A percentile compares a stretch with the other conserved stretches of the same genome.
These are phyloP conservation scores for Cotesia vestalis DNA, from an alignment of 1,140 invertebrate genomes.

Conservation along the genomic window DNA sequence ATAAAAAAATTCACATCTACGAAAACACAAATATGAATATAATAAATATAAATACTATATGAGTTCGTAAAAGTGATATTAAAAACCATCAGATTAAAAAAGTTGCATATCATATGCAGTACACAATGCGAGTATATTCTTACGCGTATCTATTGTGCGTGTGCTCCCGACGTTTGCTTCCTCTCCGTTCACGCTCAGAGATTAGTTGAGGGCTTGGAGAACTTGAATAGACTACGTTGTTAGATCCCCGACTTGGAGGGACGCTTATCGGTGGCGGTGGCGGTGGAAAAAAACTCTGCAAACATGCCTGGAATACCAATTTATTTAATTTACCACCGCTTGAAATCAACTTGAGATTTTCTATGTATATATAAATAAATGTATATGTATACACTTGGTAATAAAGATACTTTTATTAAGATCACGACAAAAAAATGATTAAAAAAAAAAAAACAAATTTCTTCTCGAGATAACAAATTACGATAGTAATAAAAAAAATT, in stretches of 20 bases:
- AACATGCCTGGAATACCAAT: slow-evolving; percentile 57
- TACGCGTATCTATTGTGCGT: slow-evolving; percentile 63
- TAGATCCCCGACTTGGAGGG: slow-evolving; percentile 59
- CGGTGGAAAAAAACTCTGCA: slow-evolving; percentile 66
- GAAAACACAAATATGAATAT: not conserved
- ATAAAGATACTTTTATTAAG: slow-evolving; percentile 6
- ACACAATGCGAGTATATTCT: slow-evolving; percentile 19
- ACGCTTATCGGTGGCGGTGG: slow-evolving; percentile 63
- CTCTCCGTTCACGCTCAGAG: slow-evolving; percentile 57
- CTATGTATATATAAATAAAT: slow-evolving; percentile 16
- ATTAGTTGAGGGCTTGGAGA: slow-evolving; percentile 64
- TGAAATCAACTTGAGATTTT: slow-evolving; percentile 3
- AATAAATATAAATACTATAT: not conserved
- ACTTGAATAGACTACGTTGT: slow-evolving; percentile 63
- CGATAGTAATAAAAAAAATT: slow-evolving; percentile 1
- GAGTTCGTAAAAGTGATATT: slow-evolving; percentile 7
- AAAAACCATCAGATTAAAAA: not conserved
- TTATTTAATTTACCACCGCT: slow-evolving; percentile 14
- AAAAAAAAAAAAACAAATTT: slow-evolving; percentile 5
- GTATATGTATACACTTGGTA: not conserved
- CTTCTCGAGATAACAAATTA: slow-evolving; percentile 7
- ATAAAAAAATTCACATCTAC: not conserved
- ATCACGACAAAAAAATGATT: not conserved
- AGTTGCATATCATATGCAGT: slow-evolving; percentile 6
- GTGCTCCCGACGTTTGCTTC: slow-evolving; percentile 63